Evolutionary conservation across 2,888 invertebrate genomes (phyloP).

Genomic region (Aleiodes alternator): DNA sequence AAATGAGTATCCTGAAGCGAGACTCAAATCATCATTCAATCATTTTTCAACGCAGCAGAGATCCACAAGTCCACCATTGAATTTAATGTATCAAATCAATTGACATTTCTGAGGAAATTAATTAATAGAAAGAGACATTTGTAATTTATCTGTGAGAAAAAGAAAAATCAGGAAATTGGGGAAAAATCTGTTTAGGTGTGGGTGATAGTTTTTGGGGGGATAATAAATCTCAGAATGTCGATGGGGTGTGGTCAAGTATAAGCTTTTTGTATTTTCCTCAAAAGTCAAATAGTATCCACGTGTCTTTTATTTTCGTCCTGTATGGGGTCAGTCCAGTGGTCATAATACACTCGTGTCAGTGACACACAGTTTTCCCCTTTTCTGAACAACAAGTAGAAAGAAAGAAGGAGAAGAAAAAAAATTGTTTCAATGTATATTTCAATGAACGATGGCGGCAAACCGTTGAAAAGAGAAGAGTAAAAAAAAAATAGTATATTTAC

Average conservation of each 20-base stretch:
- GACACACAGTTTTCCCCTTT: slow-evolving; percentile 43
- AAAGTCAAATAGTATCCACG: slow-evolving; percentile 35
- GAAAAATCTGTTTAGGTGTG: slow-evolving; percentile 51
- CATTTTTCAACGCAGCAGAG: too few species aligned
- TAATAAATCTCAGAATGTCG: slow-evolving; percentile 71
- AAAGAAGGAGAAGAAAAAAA: too few species aligned
- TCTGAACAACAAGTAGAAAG: not conserved
- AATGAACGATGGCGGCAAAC: not conserved
- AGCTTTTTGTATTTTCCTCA: slow-evolving; percentile 50
- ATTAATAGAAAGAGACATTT: too few species aligned
- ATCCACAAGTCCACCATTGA: too few species aligned
- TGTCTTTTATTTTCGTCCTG: slow-evolving; percentile 34
- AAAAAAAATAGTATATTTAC: not conserved
- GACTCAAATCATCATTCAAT: too few species aligned
- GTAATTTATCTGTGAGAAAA: not conserved
- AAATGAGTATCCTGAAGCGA: too few species aligned
- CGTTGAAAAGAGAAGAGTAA: not conserved
- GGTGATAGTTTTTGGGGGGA: slow-evolving; percentile 42
- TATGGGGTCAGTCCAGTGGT: not conserved
- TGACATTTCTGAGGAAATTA: too few species aligned
- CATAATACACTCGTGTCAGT: slow-evolving; percentile 52
- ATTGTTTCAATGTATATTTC: not conserved
- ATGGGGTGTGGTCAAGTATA: slow-evolving; percentile 75
- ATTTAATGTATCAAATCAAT: too few species aligned
- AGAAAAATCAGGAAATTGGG: not conserved